phyloP scores from a whole-genome alignment of 1,140 invertebrate genomes.

The Cheumatopsyche charites region DNA sequence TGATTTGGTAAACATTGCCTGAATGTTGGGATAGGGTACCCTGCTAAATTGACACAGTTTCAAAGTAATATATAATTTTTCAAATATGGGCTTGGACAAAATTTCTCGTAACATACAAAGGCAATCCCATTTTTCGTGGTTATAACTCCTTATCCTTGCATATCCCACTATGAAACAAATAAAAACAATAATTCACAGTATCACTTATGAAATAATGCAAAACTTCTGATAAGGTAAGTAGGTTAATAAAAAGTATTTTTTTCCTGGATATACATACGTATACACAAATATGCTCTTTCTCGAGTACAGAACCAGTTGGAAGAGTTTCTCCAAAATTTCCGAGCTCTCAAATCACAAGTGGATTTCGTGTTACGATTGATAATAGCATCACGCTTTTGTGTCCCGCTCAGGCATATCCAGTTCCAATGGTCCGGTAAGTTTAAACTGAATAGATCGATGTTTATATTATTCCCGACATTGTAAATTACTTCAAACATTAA shows the following conservation, averaged over 20 bases:
- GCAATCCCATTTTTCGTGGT: slow-evolving; percentile 11
- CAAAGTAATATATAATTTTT: slow-evolving; percentile 38
- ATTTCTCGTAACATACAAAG: slow-evolving; percentile 12
- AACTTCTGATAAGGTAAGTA: slow-evolving; percentile 12
- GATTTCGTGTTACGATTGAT: slow-evolving; percentile 63
- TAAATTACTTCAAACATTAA: slow-evolving; percentile 15
- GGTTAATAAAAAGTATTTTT: not conserved
- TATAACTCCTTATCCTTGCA: slow-evolving; percentile 15
- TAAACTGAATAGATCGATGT: slow-evolving; percentile 9
- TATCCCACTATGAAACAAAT: not conserved
- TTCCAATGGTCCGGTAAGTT: slow-evolving; percentile 68
- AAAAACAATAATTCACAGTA: not conserved
- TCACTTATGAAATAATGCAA: not conserved
- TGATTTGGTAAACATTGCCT: slow-evolving; percentile 71
- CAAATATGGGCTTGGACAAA: slow-evolving; percentile 19
- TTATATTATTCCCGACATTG: not conserved
- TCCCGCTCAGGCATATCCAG: slow-evolving; percentile 68
- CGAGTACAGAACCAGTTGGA: slow-evolving; percentile 66
- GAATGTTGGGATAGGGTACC: slow-evolving; percentile 98
- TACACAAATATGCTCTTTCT: slow-evolving; percentile 37
- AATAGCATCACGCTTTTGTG: slow-evolving; percentile 68
- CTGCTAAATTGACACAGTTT: slow-evolving; percentile 65
- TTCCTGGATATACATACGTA: not conserved
- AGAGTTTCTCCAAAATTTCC: slow-evolving; percentile 71
- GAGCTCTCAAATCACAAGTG: slow-evolving; percentile 68